Evolutionary conservation across 2,113 vertebrate species (phyloP), one percentile per base, ranked within the genome.

Genomic region (Apistogramma diplotaenia): DNA sequence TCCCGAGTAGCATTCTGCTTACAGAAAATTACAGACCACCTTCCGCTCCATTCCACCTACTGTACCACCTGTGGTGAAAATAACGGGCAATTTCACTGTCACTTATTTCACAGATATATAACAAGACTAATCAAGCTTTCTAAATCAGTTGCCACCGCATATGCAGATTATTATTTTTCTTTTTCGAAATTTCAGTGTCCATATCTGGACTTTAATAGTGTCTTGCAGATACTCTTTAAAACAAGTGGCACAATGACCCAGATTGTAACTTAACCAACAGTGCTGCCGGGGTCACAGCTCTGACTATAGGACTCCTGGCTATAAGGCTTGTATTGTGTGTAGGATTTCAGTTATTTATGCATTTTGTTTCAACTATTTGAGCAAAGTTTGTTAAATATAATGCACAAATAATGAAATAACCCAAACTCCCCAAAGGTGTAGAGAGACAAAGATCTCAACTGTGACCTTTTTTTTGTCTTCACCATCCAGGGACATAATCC

Each of bases 401-500:
- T 11, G 1, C 31, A 60, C 55, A 82, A 83, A 88, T 86, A 83
- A 90, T 82, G 10, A 87, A 93, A 90, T 80, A 82, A 87, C 37
- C 55, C 80, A 49, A 84, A 87, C 62, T 87, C 53, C 87, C 91
- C 59, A 57, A 90, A 93, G 91, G 89, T 93, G 74, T 58, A 82
- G 62, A 79, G 90, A 93, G 75, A 93, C 71, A 89, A 91, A 87
- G 86, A 92, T 93, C 92, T 93, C 89, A 80, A 91, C 87, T 56
- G 62, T 93, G 92, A 94, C 93, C 93, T 93, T 95, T 93, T 85
- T 92, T 80, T 87, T 81, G 86, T 92, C 87, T 91, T 94, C 91
- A 93, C 90, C 89, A 93, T 95, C 92, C 86, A 88, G 89, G 91
- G 93, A 93, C 93, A 93, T 90, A 93, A 94, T 94, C 88, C 89